phyloP scores from a whole-genome alignment of 2,113 vertebrate species.

The Meles meles region DNA sequence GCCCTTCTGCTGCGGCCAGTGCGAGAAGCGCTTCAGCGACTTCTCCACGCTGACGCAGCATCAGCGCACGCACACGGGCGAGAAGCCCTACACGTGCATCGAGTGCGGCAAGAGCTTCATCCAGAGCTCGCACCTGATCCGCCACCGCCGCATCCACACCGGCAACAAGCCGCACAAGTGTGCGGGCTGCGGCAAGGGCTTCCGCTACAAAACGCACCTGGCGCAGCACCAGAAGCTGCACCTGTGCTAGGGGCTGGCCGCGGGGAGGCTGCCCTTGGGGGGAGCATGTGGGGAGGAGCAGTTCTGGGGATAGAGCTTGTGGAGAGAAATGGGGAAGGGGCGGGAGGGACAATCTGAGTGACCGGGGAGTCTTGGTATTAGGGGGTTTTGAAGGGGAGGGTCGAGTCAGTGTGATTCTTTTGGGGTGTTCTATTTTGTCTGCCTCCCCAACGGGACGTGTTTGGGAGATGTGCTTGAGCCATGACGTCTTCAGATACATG shows the following conservation, averaged over 20 bases:
- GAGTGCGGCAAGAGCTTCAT: slow-evolving; percentile 75
- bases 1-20: slow-evolving; percentile 66
- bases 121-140: slow-evolving; percentile 64
- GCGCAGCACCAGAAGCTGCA: slow-evolving; percentile 67
- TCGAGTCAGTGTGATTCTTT: not conserved
- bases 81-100: slow-evolving; percentile 71
- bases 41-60: slow-evolving; percentile 68
- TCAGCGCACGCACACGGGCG: slow-evolving; percentile 71
- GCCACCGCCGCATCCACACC: slow-evolving; percentile 69
- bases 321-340: not conserved
- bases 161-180: slow-evolving; percentile 71
- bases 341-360: not conserved
- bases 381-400: not conserved
- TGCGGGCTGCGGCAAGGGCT: slow-evolving; percentile 62
- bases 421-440: not conserved
- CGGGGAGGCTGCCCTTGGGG: rapidly evolving
- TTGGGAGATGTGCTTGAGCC: not conserved
- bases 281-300: rapidly evolving
- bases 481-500: not conserved
- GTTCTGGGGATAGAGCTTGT: not conserved
- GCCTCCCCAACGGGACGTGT: not conserved
- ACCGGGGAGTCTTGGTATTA: not conserved
- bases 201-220: slow-evolving; percentile 70
- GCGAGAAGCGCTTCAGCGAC: slow-evolving; percentile 75
- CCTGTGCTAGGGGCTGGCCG: slow-evolving; percentile 23